Base-by-base conservation (phyloP, 1,140 invertebrate species). In the Microplitis demolitor region DNA sequence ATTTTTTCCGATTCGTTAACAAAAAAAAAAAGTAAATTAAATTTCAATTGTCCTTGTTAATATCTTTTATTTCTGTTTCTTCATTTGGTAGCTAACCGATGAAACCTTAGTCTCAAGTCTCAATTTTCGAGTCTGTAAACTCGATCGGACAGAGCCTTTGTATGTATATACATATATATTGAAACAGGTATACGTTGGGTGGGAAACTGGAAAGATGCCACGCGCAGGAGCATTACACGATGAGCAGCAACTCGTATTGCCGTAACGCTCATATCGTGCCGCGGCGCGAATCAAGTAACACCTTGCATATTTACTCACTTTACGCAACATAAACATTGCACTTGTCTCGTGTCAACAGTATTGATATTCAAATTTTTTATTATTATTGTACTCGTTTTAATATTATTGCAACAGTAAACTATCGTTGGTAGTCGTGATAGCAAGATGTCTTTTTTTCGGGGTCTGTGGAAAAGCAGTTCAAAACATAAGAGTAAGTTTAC, bases 401-500 rank as follows among this genome's bases (percentile, higher is more conserved):
- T 35, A 37, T 16, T 11, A 50, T 62, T 13, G 6, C 4, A 33
- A 45, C 13, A 31, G 14, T 37, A 53, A 24, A 24, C 11, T 37
- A 60, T 51, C 8, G 4, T n/a, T 45, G 11, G 5, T 11, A 45
- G 5, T 45, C 11, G 39, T 8, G 11, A 45, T 6, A 45, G 6
- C 8, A 45, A 4, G 35, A 90, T 90, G 85, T 90, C 90, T 11
- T 89, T 92, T 77, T 86, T 92, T 67, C 89, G 90, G 76, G 89
- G 89, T 78, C 89, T 92, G 78, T 91, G 90, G 90, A 91, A 89
- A 77, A 91, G 87, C 78, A 90, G 89, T 82, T 90, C 90, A 4
- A 92, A 91, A 77, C 91, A 92, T 76, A 90, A 91, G 88, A 92
- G 91, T 92, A 82, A 91, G 91, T 91, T n/a, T 24, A 6, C n/a